Percentiles rank a stretch among this genome's conserved stretches.
These are phyloP conservation scores for Poecilia wingei DNA, from an alignment of 2,797 vertebrate species.

Conservation along the genomic window DNA sequence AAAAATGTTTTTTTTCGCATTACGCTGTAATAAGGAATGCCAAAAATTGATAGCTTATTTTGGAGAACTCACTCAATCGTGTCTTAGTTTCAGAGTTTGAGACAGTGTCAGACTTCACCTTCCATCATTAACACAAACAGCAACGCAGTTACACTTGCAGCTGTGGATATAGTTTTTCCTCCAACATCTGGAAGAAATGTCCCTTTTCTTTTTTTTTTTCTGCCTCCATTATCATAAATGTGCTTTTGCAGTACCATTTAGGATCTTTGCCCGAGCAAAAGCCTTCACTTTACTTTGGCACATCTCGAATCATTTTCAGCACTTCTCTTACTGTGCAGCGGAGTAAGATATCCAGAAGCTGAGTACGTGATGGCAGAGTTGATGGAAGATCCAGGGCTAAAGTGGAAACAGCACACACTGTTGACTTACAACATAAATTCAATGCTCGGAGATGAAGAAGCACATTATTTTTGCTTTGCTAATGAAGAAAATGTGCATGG, in stretches of 20 bases:
- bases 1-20: slow-evolving; percentile 30
- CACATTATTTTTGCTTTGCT: slow-evolving; percentile 22
- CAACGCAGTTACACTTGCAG: slow-evolving; percentile 63
- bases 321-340: slow-evolving; percentile 33
- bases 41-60: slow-evolving; percentile 30
- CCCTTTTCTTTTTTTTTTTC: slow-evolving; percentile 17
- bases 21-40: slow-evolving; percentile 41
- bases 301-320: slow-evolving; percentile 52
- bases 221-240: slow-evolving; percentile 51
- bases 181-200: slow-evolving; percentile 69
- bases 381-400: slow-evolving; percentile 34
- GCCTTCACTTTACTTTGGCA: slow-evolving; percentile 40
- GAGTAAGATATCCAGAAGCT: slow-evolving; percentile 57
- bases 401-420: slow-evolving; percentile 52
- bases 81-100: slow-evolving; percentile 39
- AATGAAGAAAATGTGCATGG: slow-evolving; percentile 1
- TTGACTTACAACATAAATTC: slow-evolving; percentile 46
- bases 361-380: slow-evolving; percentile 36
- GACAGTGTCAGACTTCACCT: slow-evolving; percentile 58
- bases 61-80: slow-evolving; percentile 31
- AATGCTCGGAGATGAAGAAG: slow-evolving; percentile 40
- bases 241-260: slow-evolving; percentile 49
- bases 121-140: slow-evolving; percentile 54
- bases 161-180: slow-evolving; percentile 48
- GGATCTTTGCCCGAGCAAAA: slow-evolving; percentile 48